phyloP scores from a whole-genome alignment of 2,113 vertebrate genomes.

The Sceloporus tristichus region DNA sequence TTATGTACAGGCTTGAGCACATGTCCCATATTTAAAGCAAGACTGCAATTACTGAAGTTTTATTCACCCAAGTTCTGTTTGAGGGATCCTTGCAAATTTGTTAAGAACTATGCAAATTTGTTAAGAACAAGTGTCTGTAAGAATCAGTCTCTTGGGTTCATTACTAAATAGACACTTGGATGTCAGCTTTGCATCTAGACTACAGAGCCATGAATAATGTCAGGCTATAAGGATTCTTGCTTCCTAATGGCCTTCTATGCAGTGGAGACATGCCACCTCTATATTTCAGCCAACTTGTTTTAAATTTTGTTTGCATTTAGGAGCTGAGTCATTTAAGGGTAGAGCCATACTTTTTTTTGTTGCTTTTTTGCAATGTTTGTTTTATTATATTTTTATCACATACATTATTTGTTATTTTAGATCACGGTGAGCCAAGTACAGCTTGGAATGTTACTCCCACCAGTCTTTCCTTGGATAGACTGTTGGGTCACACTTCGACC shows the following conservation, averaged over 20 bases:
- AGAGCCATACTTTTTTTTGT: background rate
- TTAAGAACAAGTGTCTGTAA: slow-evolving; percentile 57
- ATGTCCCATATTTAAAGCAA: slow-evolving; percentile 66
- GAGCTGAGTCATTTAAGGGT: background rate
- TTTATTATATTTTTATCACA: too few species aligned
- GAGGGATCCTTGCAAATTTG: slow-evolving; percentile 33
- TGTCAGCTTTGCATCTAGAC: slow-evolving; percentile 54
- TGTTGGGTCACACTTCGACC: too few species aligned
- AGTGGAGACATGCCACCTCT: background rate
- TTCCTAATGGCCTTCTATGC: slow-evolving; percentile 28
- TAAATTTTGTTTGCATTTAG: background rate
- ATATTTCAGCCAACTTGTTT: background rate
- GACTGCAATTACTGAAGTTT: slow-evolving; percentile 65
- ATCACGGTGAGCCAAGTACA: too few species aligned
- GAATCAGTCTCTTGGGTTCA: slow-evolving; percentile 50
- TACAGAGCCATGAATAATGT: slow-evolving; percentile 44
- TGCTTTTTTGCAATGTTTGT: too few species aligned
- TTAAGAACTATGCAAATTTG: slow-evolving; percentile 56
- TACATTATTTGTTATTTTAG: too few species aligned
- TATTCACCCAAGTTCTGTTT: slow-evolving; percentile 57
- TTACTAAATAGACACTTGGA: slow-evolving; percentile 52
- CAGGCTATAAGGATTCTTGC: slow-evolving; percentile 34
- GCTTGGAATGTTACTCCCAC: too few species aligned
- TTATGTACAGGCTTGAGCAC: slow-evolving; percentile 53
- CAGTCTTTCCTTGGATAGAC: too few species aligned